Base-by-base conservation (phyloP, 2,888 invertebrate genomes). In the Netelia virgata region DNA sequence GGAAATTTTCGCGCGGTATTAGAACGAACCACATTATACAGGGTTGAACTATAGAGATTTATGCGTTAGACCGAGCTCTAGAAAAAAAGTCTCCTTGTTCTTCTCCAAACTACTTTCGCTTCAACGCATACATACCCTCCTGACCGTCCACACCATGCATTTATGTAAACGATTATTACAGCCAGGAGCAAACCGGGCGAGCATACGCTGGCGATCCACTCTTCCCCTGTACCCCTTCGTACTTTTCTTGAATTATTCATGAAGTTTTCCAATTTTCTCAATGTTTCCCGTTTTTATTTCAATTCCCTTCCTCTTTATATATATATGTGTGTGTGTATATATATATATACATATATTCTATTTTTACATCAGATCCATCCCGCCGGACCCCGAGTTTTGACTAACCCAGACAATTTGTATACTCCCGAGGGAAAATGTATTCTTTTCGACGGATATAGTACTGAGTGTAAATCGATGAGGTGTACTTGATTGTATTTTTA, bases 101-200 rank as follows among this genome's bases (percentile, higher is more conserved):
- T 61, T 74, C 59, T 41, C 64, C 64, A 23, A 28, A 77, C 61
- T 61, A 55, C 23, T 59, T 68, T 69, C 63, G 41, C 74, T 66
- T 59, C 50, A 74, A 61, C 64, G 64, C 70, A 68, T 70, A 79
- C 74, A 36, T 36, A 36, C 36, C 36, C 36, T 41, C 43, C 75
- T 50, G 59, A 72, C 70, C 70, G 41, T 80, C 59, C 74, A 36
- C 74, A 78, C 64, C 68, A 72, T 84, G 82, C 78, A 82, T 86
- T 86, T 86, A 86, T 86, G 82, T 82, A 86, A 82, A 82, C 84
- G 82, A 84, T 84, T 84, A 84, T 86, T 84, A 81, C 63, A 69
- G 47, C 63, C 53, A 20, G 55, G 18, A 16, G 72, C 23, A 59
- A 76, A 50, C 43, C 61, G 50, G 53, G 61, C 55, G 41, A 75